A percentile compares a stretch with the other conserved stretches of the same genome.
Evolutionary conservation across 2,113 vertebrate species (phyloP).

Genomic region (Mustelus asterias): DNA sequence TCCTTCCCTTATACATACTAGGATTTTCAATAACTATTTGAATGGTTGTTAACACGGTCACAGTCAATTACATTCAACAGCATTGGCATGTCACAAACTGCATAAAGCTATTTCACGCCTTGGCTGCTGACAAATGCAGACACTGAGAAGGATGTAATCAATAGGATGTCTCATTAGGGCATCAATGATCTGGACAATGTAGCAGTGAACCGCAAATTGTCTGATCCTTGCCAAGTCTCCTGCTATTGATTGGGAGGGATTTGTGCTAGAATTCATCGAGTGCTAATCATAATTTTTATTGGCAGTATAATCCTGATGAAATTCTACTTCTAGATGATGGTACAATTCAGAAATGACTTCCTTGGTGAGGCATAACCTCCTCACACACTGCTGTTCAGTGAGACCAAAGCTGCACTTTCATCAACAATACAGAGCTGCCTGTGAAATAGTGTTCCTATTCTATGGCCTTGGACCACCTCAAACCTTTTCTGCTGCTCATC

Average conservation of each 20-base stretch:
- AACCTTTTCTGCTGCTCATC: background rate
- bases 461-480: background rate
- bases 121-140: background rate
- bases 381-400: background rate
- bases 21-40: background rate
- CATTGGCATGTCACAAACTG: background rate
- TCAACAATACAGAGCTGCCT: background rate
- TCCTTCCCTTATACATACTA: background rate
- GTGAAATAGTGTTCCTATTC: background rate
- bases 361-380: background rate
- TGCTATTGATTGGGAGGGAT: background rate
- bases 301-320: background rate
- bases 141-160: background rate
- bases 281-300: background rate
- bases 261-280: background rate
- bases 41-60: background rate
- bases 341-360: background rate
- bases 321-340: background rate
- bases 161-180: background rate
- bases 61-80: background rate
- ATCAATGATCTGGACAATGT: background rate
- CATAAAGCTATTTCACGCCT: background rate
- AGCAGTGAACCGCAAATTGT: background rate
- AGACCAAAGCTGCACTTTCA: background rate
- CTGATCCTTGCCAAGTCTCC: background rate